Evolutionary conservation across 2,797 vertebrate species (phyloP), one percentile per base, ranked within the genome.

Genomic region (Tympanoctomys barrerae): DNA sequence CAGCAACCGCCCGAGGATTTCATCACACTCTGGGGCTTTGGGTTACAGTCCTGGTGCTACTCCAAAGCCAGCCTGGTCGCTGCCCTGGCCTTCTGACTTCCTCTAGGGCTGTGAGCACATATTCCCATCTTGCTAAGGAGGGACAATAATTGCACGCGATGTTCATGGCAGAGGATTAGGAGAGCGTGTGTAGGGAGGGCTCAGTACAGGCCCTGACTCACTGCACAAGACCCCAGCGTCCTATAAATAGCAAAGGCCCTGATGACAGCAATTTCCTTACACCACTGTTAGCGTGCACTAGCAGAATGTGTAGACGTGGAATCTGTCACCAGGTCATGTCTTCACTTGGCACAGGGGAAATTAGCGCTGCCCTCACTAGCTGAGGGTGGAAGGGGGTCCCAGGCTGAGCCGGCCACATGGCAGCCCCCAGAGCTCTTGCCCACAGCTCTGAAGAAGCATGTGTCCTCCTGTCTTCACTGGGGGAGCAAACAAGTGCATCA

Each of bases 301-400:
- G 59, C 66, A 31, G 71, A n/a, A 4, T 2, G 1, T 16, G 14
- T 19, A 22, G 16, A 28, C 8, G 0, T 13, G 49, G 13, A 8
- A 21, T 4, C 12, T 42, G 24, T 24, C 39, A 2, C 19, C 0
- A 12, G 46, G 22, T 24, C 36, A 1, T 2, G 7, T 24, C 6
- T 0, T 7, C 54, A 36, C 64, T 18, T 19, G 14, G 62, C 73
- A 12, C n/a, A 5, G 11, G 18, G 36, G 24, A 24, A 39, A 22
- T 4, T 33, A 10, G 2, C 0, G 10, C 39, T 0, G 5, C 1
- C 21, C 26, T 16, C 0, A 0, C 7, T 1, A 16, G 49, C 7
- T 16, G 3, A 8, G 9, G 31, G 16, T 4, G 7, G 33, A 39
- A 1, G 28, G 36, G 11, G 22, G 1, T 0, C 2, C 26, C 11